Evolutionary conservation across 2,888 invertebrate genomes (phyloP), one percentile per base, ranked within the genome.

Genomic region (Polylopha cassiicola): DNA sequence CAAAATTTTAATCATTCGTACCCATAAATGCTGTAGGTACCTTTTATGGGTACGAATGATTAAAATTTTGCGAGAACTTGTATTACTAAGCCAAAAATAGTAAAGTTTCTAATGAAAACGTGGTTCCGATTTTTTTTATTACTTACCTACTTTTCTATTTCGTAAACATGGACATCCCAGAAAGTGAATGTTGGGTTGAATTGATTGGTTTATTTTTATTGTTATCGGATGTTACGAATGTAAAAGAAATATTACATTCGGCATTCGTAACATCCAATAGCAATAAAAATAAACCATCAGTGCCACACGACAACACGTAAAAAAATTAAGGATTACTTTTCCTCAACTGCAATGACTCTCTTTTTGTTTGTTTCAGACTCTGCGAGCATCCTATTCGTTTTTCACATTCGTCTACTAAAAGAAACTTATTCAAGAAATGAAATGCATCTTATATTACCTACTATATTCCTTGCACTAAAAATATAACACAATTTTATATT

Each of bases 321-420:
- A 18, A n/a, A n/a, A n/a, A n/a, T n/a, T n/a, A n/a, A n/a, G n/a
- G n/a, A n/a, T n/a, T n/a, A n/a, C n/a, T n/a, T n/a, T n/a, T n/a
- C n/a, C n/a, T n/a, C n/a, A n/a, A n/a, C n/a, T n/a, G n/a, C n/a
- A n/a, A n/a, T n/a, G n/a, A n/a, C n/a, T n/a, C n/a, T n/a, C n/a
- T n/a, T n/a, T n/a, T n/a, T n/a, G n/a, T n/a, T n/a, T 24, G 3
- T 65, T 65, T 37, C 66, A 69, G 69, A 57, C 66, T 3, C 38
- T 65, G 2, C 55, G 65, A 4, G 55, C 58, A 0, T 64, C 67
- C 0, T 69, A 69, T 39, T 67, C 67, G 1, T 69, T 66, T 37
- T 69, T 67, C 34, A 67, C 67, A 7, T 65, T 69, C 0, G 60
- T 66, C 62, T 65, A 65, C 44, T 67, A 50, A 34, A 23, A n/a